These are phyloP conservation scores for Colletes collaris DNA, from an alignment of 2,888 invertebrate genomes.

Conservation along the genomic window DNA sequence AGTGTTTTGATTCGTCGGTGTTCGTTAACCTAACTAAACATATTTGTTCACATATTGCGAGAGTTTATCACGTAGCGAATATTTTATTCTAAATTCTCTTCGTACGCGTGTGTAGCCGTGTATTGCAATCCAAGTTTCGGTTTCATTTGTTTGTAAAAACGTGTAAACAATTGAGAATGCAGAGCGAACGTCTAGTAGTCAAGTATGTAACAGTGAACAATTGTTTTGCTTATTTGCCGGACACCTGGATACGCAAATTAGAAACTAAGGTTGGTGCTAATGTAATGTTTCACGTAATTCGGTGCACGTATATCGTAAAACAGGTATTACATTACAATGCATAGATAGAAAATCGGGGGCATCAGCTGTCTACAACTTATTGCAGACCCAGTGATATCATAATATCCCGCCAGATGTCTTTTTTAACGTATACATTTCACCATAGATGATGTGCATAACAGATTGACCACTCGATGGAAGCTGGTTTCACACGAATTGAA, in stretches of 20 bases:
- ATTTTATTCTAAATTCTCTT: constrained; percentile 18
- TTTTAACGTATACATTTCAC: too few relatives aligned
- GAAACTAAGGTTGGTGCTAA: constrained; percentile 70
- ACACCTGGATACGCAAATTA: constrained; percentile 73
- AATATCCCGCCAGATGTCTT: constrained; percentile 19
- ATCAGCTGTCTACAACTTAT: constrained; percentile 1
- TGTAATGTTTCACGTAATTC: constrained; percentile 8
- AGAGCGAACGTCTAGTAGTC: constrained; percentile 82
- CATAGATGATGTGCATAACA: too few relatives aligned
- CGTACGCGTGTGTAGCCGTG: constrained; percentile 21
- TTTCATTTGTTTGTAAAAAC: constrained; percentile 14
- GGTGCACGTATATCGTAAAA: constrained; percentile 1
- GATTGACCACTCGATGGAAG: too few relatives aligned
- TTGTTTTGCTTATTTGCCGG: constrained; percentile 83
- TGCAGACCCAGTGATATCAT: neutral
- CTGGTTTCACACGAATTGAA: too few relatives aligned
- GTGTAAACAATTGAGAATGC: constrained; percentile 73
- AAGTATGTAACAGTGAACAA: constrained; percentile 83
- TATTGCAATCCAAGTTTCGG: neutral
- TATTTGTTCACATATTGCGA: constrained; percentile 26
- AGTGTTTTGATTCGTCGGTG: neutral
- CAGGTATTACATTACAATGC: constrained; percentile 18
- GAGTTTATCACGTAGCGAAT: constrained; percentile 43
- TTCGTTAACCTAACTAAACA: constrained; percentile 29
- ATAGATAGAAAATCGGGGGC: constrained; percentile 27